phyloP scores from a whole-genome alignment of 2,797 vertebrate species.

The Ibycter americanus region DNA sequence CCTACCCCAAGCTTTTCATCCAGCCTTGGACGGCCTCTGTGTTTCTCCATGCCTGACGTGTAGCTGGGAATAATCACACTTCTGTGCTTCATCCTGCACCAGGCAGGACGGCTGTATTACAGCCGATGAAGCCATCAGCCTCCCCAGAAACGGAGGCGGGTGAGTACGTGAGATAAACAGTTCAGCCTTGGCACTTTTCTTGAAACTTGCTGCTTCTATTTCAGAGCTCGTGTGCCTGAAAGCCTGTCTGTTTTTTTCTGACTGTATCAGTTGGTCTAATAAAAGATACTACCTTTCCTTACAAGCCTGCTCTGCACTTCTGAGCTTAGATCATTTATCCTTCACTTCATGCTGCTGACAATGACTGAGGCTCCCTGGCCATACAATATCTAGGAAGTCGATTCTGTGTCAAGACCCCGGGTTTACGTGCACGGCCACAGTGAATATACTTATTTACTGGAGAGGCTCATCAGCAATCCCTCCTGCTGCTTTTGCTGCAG shows the following conservation, averaged over 20 bases:
- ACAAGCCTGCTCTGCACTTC: slow-evolving; percentile 9
- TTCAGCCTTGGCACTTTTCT: neutral
- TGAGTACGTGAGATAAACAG: neutral
- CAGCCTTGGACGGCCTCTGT: neutral
- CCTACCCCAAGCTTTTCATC: neutral
- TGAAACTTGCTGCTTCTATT: slow-evolving; percentile 29
- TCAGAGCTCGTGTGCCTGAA: neutral
- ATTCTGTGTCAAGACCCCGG: neutral
- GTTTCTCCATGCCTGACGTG: fast-evolving
- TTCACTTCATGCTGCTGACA: neutral
- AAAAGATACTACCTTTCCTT: slow-evolving; percentile 13
- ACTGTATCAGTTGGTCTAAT: slow-evolving; percentile 3
- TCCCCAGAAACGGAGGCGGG: fast-evolving
- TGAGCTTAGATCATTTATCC: neutral
- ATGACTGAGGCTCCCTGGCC: neutral
- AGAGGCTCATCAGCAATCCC: neutral
- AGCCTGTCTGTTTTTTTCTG: neutral
- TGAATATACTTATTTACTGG: neutral
- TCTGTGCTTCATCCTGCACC: neutral
- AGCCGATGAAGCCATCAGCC: neutral
- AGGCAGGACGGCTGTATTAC: neutral
- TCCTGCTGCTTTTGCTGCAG: neutral
- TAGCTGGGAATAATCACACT: neutral
- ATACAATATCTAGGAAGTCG: neutral
- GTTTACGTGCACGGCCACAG: neutral